These are phyloP conservation scores for Dasyurus viverrinus DNA, from an alignment of 2,113 vertebrate species.

Conservation along the genomic window DNA sequence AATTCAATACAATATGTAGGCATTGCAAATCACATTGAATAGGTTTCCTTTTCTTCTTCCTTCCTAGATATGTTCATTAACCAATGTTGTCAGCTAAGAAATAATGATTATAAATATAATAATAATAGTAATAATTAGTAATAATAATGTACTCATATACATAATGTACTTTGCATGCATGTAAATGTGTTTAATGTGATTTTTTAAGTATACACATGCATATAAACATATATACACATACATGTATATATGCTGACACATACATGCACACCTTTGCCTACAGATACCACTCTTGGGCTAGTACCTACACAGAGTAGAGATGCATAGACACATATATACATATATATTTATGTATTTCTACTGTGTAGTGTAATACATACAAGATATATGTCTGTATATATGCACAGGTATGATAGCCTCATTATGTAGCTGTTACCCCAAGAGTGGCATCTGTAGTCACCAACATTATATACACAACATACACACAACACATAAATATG, in stretches of 20 bases:
- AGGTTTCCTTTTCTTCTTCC: neutral
- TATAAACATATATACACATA: neutral
- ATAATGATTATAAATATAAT: neutral
- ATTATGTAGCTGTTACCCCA: neutral
- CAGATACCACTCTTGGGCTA: too few relatives aligned
- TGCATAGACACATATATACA: neutral
- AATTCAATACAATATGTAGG: neutral
- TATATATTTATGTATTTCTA: neutral
- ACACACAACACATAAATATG: neutral
- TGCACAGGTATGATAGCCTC: neutral
- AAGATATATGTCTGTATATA: neutral
- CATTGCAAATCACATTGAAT: neutral
- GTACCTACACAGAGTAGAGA: too few relatives aligned
- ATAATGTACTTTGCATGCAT: neutral
- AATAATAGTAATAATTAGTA: neutral
- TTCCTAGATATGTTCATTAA: neutral
- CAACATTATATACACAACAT: neutral
- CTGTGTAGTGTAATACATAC: neutral
- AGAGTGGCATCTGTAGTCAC: neutral
- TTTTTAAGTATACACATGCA: neutral
- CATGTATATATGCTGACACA: neutral
- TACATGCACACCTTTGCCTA: too few relatives aligned
- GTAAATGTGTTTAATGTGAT: neutral
- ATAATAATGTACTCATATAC: neutral
- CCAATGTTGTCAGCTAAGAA: neutral